Evolutionary conservation across 2,888 invertebrate species (phyloP), one percentile per base, ranked within the genome.

Genomic region (Lysandra bellargus): DNA sequence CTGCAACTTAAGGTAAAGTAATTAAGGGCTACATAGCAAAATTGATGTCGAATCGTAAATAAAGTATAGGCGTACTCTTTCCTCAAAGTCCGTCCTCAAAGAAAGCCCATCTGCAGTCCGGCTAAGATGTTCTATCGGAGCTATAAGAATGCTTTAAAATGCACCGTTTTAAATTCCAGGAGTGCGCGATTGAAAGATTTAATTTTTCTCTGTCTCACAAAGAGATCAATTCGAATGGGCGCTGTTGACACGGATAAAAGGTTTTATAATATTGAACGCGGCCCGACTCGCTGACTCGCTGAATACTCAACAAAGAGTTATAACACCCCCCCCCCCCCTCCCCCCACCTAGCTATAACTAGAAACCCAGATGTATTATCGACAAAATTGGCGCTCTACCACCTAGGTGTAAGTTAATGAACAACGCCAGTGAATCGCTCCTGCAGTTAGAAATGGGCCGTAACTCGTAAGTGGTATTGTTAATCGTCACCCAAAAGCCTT

Each of bases 121-220:
- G 57, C 57, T 17, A 17, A 57, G 57, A 57, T 57, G 4, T 4
- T 57, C 57, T 4, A 49, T 49, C 49, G 49, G 44, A 44, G 44
- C 44, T 44, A 57, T 57, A 17, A 57, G 17, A 57, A 57, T 17
- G 57, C 4, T 17, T 57, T 57, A 17, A 57, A 57, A 57, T 57
- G 57, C 57, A 57, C 57, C 69, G 33, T 37, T 69, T 69, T 23
- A 64, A 23, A 64, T 14, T 69, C 69, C 69, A 69, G 33, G 33
- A 69, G 69, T 69, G 69, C 69, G 33, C 33, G 69, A 69, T 69
- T 37, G 69, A 37, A 69, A 69, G 69, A 37, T 69, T 69, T 69
- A 69, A 69, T 69, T 69, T 69, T 69, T 69, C 69, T 69, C 69
- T 69, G 14, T 33, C 69, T 69, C 69, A 69, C 69, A 69, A 69